Conservation (phyloP, 2,888 invertebrate genomes). For the Anthrax anthrax region DNA sequence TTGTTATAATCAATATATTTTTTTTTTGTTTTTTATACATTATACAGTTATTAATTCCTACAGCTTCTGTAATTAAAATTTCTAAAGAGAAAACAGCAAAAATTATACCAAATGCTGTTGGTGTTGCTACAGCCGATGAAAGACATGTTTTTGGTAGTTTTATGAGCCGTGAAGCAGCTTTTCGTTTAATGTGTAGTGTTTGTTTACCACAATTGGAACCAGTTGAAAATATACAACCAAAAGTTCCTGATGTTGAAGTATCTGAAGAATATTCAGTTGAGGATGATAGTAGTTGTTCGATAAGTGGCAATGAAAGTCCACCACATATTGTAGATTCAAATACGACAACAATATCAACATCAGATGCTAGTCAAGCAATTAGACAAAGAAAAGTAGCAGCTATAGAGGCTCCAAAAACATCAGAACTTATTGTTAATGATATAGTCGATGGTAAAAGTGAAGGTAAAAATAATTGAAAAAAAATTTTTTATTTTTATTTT, state of each 20-base stretch:
- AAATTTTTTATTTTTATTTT: not conserved
- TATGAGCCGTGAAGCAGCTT: conserved; percentile 76
- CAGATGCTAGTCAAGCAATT: conserved; percentile 18
- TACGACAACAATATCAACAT: conserved; percentile 6
- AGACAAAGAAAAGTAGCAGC: conserved; percentile 15
- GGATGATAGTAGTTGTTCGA: conserved; percentile 40
- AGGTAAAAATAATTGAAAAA: not conserved
- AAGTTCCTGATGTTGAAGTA: conserved; percentile 26
- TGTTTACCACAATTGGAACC: conserved; percentile 49
- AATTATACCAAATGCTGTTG: conserved; percentile 90
- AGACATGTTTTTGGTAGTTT: conserved; percentile 84
- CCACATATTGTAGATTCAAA: conserved; percentile 17
- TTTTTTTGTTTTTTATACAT: not conserved
- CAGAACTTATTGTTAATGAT: conserved; percentile 3
- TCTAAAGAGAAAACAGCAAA: conserved; percentile 87
- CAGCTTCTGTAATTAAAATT: conserved; percentile 69
- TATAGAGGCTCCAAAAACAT: not conserved
- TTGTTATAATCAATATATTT: not conserved
- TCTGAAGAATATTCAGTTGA: conserved; percentile 34
- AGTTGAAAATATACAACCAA: conserved; percentile 25
- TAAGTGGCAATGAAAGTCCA: conserved; percentile 39
- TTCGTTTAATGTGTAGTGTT: conserved; percentile 72
- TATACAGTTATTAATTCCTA: conserved; percentile 74
- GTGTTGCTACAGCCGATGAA: conserved; percentile 61
- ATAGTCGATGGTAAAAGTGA: conserved; percentile 6